Conservation (phyloP, 2,888 invertebrate genomes). For the Aspidiotus destructor region DNA sequence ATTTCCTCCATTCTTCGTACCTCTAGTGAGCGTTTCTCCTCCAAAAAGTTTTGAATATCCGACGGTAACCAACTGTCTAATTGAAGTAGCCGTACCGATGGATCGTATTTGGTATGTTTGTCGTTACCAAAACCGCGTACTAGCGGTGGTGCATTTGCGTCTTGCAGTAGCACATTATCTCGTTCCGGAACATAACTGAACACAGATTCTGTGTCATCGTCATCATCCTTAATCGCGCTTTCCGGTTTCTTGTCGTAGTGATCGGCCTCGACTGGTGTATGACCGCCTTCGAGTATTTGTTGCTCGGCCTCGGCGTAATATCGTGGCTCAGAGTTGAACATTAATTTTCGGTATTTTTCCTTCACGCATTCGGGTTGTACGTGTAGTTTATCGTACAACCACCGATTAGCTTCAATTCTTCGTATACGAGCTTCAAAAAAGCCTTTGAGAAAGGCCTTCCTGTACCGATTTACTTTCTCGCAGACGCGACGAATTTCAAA, state of each 20-base stretch:
- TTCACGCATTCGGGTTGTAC: constrained; percentile 18
- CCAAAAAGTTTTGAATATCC: constrained; percentile 19
- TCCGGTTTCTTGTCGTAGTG: constrained; percentile 1
- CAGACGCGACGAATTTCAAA: constrained; percentile 6
- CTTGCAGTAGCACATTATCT: constrained; percentile 17
- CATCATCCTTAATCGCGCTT: not conserved
- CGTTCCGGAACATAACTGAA: constrained; percentile 26
- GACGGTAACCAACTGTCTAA: constrained; percentile 18
- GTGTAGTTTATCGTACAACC: constrained; percentile 25
- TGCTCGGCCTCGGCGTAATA: not conserved
- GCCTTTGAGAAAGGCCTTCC: constrained; percentile 21
- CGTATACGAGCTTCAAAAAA: constrained; percentile 22
- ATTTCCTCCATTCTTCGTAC: not conserved
- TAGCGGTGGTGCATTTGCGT: constrained; percentile 20
- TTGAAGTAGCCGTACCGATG: constrained; percentile 14
- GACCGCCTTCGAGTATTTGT: not conserved
- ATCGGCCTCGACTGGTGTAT: not conserved
- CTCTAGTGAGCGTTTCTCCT: constrained; percentile 7
- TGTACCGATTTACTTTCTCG: constrained; percentile 20
- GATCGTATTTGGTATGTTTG: constrained; percentile 10
- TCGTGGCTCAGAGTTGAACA: constrained; percentile 16
- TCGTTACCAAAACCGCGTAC: constrained; percentile 22
- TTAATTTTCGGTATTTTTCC: constrained; percentile 12
- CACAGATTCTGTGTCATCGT: constrained; percentile 12
- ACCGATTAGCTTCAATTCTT: constrained; percentile 21